phyloP scores from a whole-genome alignment of 2,113 vertebrate species.

The Larimichthys crocea region DNA sequence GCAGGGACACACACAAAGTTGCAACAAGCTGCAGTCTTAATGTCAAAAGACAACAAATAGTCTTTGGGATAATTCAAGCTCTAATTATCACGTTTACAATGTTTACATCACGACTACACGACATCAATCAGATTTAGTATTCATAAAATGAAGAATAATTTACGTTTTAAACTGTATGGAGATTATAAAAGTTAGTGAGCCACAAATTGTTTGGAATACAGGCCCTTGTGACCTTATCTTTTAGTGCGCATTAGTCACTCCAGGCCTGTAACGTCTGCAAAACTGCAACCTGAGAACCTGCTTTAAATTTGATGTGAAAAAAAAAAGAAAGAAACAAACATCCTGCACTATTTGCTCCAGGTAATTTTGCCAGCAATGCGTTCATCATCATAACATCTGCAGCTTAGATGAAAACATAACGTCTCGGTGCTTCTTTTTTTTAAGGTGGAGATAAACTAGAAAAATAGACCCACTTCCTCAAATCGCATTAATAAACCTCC shows the following conservation, averaged over 20 bases:
- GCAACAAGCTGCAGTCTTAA: neutral
- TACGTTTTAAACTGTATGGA: neutral
- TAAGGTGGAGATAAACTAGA: neutral
- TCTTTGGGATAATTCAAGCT: neutral
- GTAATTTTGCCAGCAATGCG: conserved; percentile 14
- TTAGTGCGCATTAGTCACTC: conserved; percentile 35
- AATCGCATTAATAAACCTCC: neutral
- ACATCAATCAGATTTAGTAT: neutral
- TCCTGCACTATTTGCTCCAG: conserved; percentile 13
- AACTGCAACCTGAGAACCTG: conserved; percentile 31
- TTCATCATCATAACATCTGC: conserved; percentile 25
- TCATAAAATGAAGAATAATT: neutral
- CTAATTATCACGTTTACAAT: neutral
- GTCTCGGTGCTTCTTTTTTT: neutral
- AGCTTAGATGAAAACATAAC: conserved; percentile 13
- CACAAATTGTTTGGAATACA: conserved; percentile 2
- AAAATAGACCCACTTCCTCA: conserved; percentile 5
- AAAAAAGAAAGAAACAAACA: conserved; percentile 2
- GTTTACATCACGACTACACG: neutral
- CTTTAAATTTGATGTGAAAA: conserved; percentile 12
- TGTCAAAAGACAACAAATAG: neutral
- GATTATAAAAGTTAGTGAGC: conserved; percentile 46
- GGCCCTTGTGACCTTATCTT: conserved; percentile 28
- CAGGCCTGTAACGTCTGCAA: conserved; percentile 9
- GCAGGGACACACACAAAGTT: neutral